Conservation (phyloP, 2,797 vertebrate species). For the Xenentodon cancila region DNA sequence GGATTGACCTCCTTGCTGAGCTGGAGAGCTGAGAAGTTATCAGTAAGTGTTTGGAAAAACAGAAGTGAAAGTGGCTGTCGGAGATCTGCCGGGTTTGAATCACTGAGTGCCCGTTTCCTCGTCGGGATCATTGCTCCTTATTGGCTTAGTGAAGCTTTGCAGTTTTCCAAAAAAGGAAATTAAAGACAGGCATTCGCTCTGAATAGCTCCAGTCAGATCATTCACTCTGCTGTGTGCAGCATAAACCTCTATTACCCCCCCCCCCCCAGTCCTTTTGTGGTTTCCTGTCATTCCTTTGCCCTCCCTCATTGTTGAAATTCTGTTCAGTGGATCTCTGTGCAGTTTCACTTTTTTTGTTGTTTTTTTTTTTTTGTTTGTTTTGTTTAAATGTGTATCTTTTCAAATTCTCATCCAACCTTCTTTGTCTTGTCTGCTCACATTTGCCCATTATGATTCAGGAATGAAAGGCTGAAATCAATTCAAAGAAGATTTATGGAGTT, state of each 20-base stretch:
- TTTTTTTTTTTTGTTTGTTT: background rate
- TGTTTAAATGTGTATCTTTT: background rate
- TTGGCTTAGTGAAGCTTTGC: slow-evolving; percentile 81
- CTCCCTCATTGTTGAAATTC: slow-evolving; percentile 2
- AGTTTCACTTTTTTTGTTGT: background rate
- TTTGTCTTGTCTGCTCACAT: too few species aligned
- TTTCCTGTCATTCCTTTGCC: slow-evolving; percentile 36
- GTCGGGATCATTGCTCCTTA: slow-evolving; percentile 73
- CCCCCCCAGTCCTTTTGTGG: slow-evolving; percentile 12
- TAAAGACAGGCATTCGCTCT: slow-evolving; percentile 68
- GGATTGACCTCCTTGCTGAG: background rate
- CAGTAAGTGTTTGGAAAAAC: slow-evolving; percentile 4
- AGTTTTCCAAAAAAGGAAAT: slow-evolving; percentile 80
- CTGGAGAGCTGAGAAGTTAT: background rate
- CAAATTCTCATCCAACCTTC: too few species aligned
- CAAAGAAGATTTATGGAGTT: too few species aligned
- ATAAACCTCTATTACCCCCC: slow-evolving; percentile 32
- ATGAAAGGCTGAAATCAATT: too few species aligned
- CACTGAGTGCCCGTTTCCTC: slow-evolving; percentile 41
- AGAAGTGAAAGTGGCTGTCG: slow-evolving; percentile 7
- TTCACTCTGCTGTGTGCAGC: slow-evolving; percentile 34
- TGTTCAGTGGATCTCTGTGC: background rate
- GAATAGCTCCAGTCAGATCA: slow-evolving; percentile 68
- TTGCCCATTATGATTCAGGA: too few species aligned
- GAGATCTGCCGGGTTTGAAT: slow-evolving; percentile 32